Evolutionary conservation across 2,888 invertebrate genomes (phyloP), one percentile per base, ranked within the genome.

Genomic region (Coelinius sp.): DNA sequence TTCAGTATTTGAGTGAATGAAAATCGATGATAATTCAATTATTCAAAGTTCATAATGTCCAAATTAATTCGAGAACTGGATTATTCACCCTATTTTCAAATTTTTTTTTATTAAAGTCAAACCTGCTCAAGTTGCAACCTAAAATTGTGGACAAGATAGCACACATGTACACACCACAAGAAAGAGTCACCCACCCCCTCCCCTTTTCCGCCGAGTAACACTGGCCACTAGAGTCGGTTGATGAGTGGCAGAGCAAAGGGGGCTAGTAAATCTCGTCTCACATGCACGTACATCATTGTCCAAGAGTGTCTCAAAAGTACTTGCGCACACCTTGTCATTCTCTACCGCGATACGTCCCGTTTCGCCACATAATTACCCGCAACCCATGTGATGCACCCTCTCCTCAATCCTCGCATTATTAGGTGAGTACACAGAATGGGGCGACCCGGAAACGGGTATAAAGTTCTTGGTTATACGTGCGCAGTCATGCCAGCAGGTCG

Each of bases 241-340:
- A 56, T 31, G 59, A 35, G 56, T n/a, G 56, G 44, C 31, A 44
- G 44, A n/a, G 17, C n/a, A n/a, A n/a, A 44, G 44, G 44, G 56
- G 27, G 25, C 5, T 25, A 27, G 35, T 59, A 20, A 31, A 59
- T 44, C 31, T 64, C 27, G 1, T 70, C 59, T 67, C 66, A 52
- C 63, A 64, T 70, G 67, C 66, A 71, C 52, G 52, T 68, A 38
- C 62, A 62, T 62, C 71, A 71, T 71, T 67, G 62, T 71, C 71
- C 66, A 62, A 49, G 44, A 67, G 71, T 71, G 27, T 62, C 49
- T 71, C 49, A 71, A 35, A 71, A 67, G 59, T 71, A 71, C 49
- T 49, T 59, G 59, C 71, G 46, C 59, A 14, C 59, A 59, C 31
- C 59, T 59, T 59, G 59, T 59, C 59, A 31, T 31, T 6, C 31